Base-by-base conservation (phyloP, 2,888 invertebrate species). In the Cantharis rufa region DNA sequence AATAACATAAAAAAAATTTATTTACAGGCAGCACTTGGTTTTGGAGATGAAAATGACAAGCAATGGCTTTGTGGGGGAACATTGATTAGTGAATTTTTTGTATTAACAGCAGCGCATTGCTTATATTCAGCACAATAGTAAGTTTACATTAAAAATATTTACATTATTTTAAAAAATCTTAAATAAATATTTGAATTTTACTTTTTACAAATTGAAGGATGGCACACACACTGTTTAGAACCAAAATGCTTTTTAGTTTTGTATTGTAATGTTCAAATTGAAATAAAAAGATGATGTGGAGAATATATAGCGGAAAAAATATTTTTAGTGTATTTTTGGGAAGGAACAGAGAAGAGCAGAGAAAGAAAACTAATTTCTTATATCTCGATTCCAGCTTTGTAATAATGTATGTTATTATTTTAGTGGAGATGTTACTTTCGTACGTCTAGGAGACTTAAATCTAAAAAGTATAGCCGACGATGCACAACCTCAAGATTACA, bases 71-170 rank as follows among this genome's bases (percentile, higher is more conserved):
- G 94, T 82, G 94, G 94, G 0, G 94, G 94, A 0, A 90, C 91
- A 11, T 87, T 94, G 9, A 91, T 94, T 74, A 92, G 92, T 72
- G 84, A 92, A 1, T 87, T 88, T 9, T 93, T 90, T 84, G 91
- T 94, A 28, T 84, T 94, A 3, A 92, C 93, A 0, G 94, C 94
- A 0, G 94, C 92, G 0, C 94, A 94, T 85, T 94, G 94, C 81
- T 84, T 85, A n/a, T 72, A 80, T 68, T 74, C 82, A 5, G 68
- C 75, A 69, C 74, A 80, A 62, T 64, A 83, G 84, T 86, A 83
- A 83, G 85, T 82, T 69, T 62, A 3, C 10, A 16, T 15, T 13
- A 62, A 61, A 27, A 15, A 10, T 24, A 15, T 48, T 16, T 16
- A 16, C 2, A 16, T 16, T 16, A 16, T 27, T 69, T n/a, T 24